Evolutionary conservation across 1,140 invertebrate species (phyloP).

Genomic region (Phocides pigmalion): DNA sequence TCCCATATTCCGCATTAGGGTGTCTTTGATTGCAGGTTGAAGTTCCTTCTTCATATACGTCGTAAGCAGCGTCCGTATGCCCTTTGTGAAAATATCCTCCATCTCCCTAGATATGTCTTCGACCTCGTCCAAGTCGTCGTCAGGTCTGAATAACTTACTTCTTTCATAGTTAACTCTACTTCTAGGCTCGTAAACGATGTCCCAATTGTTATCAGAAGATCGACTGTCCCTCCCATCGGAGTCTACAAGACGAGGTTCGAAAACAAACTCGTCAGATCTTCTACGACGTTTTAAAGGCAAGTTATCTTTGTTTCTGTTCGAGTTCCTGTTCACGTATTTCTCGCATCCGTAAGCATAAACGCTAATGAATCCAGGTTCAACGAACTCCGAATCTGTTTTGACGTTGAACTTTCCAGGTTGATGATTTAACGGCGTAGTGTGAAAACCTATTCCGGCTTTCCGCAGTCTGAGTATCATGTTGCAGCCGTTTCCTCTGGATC

Average conservation of each 20-base stretch:
- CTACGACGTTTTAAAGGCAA: conserved; percentile 66
- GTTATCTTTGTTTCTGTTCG: conserved; percentile 72
- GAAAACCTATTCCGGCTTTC: conserved; percentile 90
- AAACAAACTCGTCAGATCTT: conserved; percentile 71
- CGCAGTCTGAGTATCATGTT: conserved; percentile 91
- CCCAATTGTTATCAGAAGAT: conserved; percentile 72
- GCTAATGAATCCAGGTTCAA: conserved; percentile 92
- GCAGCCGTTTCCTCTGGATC: conserved; percentile 83
- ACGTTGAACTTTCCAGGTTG: conserved; percentile 88
- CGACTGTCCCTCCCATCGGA: conserved; percentile 61
- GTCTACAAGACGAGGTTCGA: conserved; percentile 58
- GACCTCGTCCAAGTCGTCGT: conserved; percentile 81
- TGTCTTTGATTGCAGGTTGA: conserved; percentile 92
- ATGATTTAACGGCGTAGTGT: conserved; percentile 80
- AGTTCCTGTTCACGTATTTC: conserved; percentile 79
- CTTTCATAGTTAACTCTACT: conserved; percentile 70
- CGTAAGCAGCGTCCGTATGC: conserved; percentile 90
- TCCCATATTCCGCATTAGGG: conserved; percentile 92
- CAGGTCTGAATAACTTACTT: conserved; percentile 75
- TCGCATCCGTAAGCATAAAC: conserved; percentile 93
- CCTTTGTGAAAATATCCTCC: conserved; percentile 92
- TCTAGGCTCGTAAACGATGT: conserved; percentile 64
- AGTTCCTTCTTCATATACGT: conserved; percentile 92
- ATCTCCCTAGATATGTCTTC: conserved; percentile 90
- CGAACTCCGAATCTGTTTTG: conserved; percentile 91